Base-by-base conservation (phyloP, 2,113 vertebrate genomes). In the Ophiodon elongatus region DNA sequence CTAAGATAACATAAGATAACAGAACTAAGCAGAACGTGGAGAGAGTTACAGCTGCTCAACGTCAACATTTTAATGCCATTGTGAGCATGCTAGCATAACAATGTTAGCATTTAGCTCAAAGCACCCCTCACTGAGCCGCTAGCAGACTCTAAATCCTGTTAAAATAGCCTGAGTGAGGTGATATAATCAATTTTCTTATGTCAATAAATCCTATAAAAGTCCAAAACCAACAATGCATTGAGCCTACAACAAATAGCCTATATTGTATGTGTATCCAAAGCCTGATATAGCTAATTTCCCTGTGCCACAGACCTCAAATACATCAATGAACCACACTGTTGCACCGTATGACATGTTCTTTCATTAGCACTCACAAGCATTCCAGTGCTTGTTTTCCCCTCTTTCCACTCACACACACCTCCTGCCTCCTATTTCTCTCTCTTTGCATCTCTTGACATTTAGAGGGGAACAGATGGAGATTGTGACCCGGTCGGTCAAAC, bases 391-490 rank as follows among this genome's bases (percentile, higher is more conserved):
- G 47, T 79, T 81, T 77, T 33, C 37, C 54, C 83, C 52, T 45
- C 25, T 76, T 86, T 54, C 50, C 64, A 85, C 76, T 69, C 39
- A 56, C 68, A 67, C 82, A 62, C 64, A 67, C 82, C 33, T 37
- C 60, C 80, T 76, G 76, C 79, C 79, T 73, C 25, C 72, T 56
- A 74, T 78, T 85, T 85, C 79, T 82, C 77, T 84, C 79, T 76
- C 66, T 86, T 65, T 88, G 80, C 84, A 76, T 89, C 82, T 86
- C 70, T 81, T 88, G 88, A 90, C 88, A 90, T 91, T 92, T 88
- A 67, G 80, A 90, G 75, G 86, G 84, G 88, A 93, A 92, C 91
- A 93, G 92, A 93, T 94, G 91, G 91, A 85, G 87, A 71, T 77
- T 87, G 85, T 86, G 86, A 85, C 79, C 33, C 27, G 86, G 90